A percentile compares a stretch with the other conserved stretches of the same genome.
Evolutionary conservation across 2,797 vertebrate species (phyloP).

Genomic region (Hylomyscus alleni): DNA sequence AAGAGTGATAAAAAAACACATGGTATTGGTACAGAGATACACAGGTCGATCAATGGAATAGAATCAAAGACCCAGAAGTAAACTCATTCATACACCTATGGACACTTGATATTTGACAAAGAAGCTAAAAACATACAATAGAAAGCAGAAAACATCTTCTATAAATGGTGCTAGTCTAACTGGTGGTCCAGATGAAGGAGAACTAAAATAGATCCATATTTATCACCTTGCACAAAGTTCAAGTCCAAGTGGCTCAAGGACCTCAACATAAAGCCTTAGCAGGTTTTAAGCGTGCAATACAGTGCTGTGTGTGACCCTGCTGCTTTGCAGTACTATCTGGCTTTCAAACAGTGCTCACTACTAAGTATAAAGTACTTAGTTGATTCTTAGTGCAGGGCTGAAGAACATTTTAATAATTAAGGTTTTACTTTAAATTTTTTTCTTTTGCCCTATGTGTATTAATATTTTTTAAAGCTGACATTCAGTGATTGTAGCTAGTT

Average conservation of each 20-base stretch:
- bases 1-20: too few relatives aligned
- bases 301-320: neutral
- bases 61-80: neutral
- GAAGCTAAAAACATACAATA: neutral
- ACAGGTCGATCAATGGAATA: neutral
- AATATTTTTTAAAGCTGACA: neutral
- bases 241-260: neutral
- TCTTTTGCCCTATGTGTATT: neutral
- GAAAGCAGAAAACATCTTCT: neutral
- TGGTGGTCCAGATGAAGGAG: neutral
- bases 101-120: neutral
- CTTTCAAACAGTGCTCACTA: neutral
- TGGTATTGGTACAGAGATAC: too few relatives aligned
- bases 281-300: neutral
- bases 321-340: neutral
- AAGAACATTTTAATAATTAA: neutral
- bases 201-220: neutral
- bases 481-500: neutral
- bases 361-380: neutral
- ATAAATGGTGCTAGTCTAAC: neutral
- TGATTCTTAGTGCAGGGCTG: neutral
- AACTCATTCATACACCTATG: neutral
- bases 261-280: neutral
- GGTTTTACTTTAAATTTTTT: neutral
- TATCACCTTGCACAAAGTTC: neutral